Conservation (phyloP, 2,113 vertebrate species). For the Rynchops niger region DNA sequence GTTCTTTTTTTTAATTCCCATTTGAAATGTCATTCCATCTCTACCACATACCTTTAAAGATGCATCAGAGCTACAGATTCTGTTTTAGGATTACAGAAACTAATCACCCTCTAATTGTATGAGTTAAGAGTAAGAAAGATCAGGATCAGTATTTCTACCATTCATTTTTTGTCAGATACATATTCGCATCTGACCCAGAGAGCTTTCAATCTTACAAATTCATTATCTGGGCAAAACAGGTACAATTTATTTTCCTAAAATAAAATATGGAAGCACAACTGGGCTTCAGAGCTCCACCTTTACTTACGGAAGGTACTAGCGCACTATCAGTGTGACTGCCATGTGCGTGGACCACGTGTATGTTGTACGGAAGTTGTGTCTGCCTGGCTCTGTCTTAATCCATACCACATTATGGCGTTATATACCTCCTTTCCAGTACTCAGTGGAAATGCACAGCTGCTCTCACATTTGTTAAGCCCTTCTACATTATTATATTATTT, state of each 20-base stretch:
- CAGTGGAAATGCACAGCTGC: not conserved
- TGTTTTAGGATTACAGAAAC: not conserved
- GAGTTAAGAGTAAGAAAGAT: not conserved
- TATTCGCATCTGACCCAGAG: not conserved
- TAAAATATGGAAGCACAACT: not conserved
- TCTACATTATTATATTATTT: not conserved
- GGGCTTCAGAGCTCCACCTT: not conserved
- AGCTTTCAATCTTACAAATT: not conserved
- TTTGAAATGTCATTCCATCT: not conserved
- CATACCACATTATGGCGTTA: not conserved
- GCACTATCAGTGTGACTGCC: conserved; percentile 13
- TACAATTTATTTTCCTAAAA: not conserved
- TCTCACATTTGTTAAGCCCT: not conserved
- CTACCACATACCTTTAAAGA: not conserved
- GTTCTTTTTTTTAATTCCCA: not conserved
- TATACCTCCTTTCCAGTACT: not conserved
- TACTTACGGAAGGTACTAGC: conserved; percentile 15
- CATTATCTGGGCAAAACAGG: not conserved
- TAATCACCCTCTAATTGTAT: not conserved
- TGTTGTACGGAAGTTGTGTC: not conserved
- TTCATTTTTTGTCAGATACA: not conserved
- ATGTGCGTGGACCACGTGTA: conserved; percentile 19
- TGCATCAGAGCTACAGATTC: not conserved
- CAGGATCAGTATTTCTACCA: not conserved
- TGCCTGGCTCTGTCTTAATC: not conserved